Conservation (phyloP, 2,113 vertebrate genomes). For the Elgaria multicarinata region DNA sequence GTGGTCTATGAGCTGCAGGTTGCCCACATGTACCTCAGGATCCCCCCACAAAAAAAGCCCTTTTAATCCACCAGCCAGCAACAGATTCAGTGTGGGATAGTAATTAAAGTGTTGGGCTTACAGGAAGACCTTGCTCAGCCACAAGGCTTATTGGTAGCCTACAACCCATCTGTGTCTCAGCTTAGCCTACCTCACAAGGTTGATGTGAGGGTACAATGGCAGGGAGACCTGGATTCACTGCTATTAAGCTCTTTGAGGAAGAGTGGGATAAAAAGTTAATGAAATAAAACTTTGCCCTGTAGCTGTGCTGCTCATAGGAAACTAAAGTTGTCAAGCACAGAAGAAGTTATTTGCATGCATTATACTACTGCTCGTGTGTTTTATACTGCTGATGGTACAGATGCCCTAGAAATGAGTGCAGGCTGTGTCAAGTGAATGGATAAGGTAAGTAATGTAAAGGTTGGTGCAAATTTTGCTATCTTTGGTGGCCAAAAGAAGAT, state of each 20-base stretch:
- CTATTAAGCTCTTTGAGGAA: neutral
- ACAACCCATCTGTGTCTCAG: neutral
- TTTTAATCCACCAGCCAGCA: neutral
- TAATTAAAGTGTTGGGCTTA: neutral
- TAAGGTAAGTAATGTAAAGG: neutral
- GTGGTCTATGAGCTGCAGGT: too few species aligned
- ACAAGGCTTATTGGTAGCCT: neutral
- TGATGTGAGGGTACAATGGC: neutral
- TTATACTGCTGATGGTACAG: neutral
- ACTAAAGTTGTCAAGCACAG: neutral
- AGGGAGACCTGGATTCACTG: neutral
- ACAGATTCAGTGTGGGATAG: neutral
- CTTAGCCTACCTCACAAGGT: neutral
- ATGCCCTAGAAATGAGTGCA: neutral
- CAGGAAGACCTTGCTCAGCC: neutral
- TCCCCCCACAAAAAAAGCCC: neutral
- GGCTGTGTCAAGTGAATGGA: neutral
- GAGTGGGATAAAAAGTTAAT: too few species aligned
- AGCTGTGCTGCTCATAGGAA: neutral
- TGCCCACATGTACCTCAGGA: neutral
- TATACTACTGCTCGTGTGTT: neutral
- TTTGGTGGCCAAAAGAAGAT: neutral
- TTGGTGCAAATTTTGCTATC: neutral
- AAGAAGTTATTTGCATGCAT: neutral
- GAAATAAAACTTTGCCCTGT: neutral